phyloP scores from a whole-genome alignment of 2,797 vertebrate species.

The Channa striata region DNA sequence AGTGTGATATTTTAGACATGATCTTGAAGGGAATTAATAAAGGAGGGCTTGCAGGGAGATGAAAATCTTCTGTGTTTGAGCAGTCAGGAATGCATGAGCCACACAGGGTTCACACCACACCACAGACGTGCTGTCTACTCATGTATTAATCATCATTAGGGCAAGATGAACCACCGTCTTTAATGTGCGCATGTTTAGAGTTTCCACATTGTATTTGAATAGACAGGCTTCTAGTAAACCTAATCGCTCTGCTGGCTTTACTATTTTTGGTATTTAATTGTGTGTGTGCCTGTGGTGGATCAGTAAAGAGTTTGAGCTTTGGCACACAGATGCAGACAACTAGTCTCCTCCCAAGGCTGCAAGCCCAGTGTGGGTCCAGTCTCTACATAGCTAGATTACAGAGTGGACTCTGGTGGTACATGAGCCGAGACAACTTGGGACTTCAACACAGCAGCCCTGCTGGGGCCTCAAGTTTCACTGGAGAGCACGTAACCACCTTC shows the following conservation, averaged over 20 bases:
- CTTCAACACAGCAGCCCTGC: slow-evolving; percentile 42
- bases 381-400: slow-evolving; percentile 73
- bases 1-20: slow-evolving; percentile 36
- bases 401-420: slow-evolving; percentile 65
- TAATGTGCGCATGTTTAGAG: slow-evolving; percentile 57
- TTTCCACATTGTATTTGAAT: slow-evolving; percentile 64
- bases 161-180: slow-evolving; percentile 56
- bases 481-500: slow-evolving; percentile 59
- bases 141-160: slow-evolving; percentile 70
- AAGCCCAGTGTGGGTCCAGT: slow-evolving; percentile 62
- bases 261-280: slow-evolving; percentile 73
- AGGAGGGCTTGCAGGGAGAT: slow-evolving; percentile 39
- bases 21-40: slow-evolving; percentile 32
- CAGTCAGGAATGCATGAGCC: slow-evolving; percentile 60
- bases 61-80: slow-evolving; percentile 56
- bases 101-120: slow-evolving; percentile 61
- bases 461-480: slow-evolving; percentile 65
- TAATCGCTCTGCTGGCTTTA: slow-evolving; percentile 57
- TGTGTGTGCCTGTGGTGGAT: slow-evolving; percentile 66
- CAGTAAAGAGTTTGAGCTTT: slow-evolving; percentile 64
- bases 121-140: slow-evolving; percentile 68
- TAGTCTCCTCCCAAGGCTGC: slow-evolving; percentile 74
- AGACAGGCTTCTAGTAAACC: slow-evolving; percentile 52
- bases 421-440: slow-evolving; percentile 64
- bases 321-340: slow-evolving; percentile 70